Percentiles rank a stretch among this genome's conserved stretches.
These are phyloP conservation scores for Lordiphosa mommai DNA, from an alignment of 1,140 invertebrate species.

Conservation along the genomic window DNA sequence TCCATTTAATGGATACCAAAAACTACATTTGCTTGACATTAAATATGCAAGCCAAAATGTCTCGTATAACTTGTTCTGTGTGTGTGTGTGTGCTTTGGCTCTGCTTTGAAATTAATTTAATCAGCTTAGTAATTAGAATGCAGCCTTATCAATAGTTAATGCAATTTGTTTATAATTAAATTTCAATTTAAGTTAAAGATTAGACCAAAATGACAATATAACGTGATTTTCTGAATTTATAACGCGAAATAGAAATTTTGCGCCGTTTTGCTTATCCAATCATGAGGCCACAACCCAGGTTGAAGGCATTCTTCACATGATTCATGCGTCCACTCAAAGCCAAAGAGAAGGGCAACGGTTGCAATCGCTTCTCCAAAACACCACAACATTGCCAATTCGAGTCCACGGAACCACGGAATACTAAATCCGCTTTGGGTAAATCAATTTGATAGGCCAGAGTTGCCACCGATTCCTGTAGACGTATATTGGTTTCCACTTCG, in stretches of 20 bases:
- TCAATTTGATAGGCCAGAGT: constrained; percentile 98
- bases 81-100: too few relatives aligned
- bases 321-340: constrained; percentile 95
- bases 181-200: too few relatives aligned
- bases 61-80: neutral
- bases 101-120: constrained; percentile 3
- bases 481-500: constrained; percentile 91
- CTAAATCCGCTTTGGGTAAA: constrained; percentile 96
- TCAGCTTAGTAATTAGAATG: constrained; percentile 8
- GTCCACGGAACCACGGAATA: constrained; percentile 95
- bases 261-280: constrained; percentile 84
- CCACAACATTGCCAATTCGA: constrained; percentile 97
- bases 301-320: constrained; percentile 92
- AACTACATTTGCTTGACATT: constrained; percentile 8
- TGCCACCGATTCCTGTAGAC: constrained; percentile 93
- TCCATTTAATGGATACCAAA: neutral
- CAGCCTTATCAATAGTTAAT: constrained; percentile 3
- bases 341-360: constrained; percentile 95
- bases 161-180: neutral
- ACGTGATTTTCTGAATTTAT: neutral
- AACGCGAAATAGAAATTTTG: neutral
- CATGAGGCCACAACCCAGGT: constrained; percentile 92
- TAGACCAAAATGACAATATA: neutral
- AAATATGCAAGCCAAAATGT: constrained; percentile 9
- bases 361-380: constrained; percentile 95